Conservation (phyloP, 2,888 invertebrate genomes). For the Elgonia sp. region DNA sequence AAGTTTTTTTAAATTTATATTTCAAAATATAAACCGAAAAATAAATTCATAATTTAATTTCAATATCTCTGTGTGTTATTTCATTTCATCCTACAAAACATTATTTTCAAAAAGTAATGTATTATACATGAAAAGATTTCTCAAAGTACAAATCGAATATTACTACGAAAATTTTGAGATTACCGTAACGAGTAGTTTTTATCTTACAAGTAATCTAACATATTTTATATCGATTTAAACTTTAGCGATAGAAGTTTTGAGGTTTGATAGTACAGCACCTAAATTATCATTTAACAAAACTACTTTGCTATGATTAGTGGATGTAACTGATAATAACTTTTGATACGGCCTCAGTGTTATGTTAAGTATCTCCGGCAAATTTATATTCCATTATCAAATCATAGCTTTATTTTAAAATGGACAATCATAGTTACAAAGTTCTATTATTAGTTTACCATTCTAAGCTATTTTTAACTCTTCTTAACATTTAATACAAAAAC, state of each 20-base stretch:
- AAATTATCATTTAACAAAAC: slow-evolving; percentile 44
- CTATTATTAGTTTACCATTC: not conserved
- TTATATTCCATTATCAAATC: slow-evolving; percentile 36
- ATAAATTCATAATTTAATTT: no score
- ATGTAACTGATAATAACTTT: slow-evolving; percentile 42
- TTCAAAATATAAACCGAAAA: no score
- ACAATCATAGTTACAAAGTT: not conserved
- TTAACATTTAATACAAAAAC: not conserved
- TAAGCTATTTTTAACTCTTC: not conserved
- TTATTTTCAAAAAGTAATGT: no score
- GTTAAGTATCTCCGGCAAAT: slow-evolving; percentile 6
- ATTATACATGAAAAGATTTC: no score
- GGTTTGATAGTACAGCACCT: slow-evolving; percentile 32
- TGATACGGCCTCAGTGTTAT: slow-evolving; percentile 11
- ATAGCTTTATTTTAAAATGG: not conserved
- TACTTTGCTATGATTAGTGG: slow-evolving; percentile 31
- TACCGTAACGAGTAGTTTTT: slow-evolving; percentile 2
- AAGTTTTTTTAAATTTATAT: no score
- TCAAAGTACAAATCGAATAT: not conserved
- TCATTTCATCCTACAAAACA: no score
- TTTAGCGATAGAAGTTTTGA: slow-evolving; percentile 38
- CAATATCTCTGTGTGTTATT: no score
- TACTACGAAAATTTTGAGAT: slow-evolving; percentile 7
- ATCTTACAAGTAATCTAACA: slow-evolving; percentile 17
- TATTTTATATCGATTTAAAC: slow-evolving; percentile 39